Conservation (phyloP, 2,888 invertebrate genomes). For the Alcis repandata region DNA sequence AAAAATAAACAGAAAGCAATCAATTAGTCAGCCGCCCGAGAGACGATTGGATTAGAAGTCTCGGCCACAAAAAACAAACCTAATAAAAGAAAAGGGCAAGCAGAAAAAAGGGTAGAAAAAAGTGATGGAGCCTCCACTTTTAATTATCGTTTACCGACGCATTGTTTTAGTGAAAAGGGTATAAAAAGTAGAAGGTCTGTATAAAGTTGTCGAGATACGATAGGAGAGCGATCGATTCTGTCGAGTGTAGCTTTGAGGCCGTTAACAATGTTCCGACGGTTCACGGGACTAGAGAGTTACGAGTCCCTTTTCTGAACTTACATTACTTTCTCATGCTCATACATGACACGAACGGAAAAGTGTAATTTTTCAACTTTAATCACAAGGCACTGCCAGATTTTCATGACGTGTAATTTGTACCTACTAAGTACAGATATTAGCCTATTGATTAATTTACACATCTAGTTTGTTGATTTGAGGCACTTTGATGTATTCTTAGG, state of each 20-base stretch:
- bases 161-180: conserved; percentile 68
- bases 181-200: conserved; percentile 56
- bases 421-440: no score
- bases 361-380: no score
- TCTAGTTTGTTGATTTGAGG: no score
- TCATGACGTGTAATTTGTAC: no score
- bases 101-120: conserved; percentile 48
- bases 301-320: not conserved
- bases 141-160: conserved; percentile 79
- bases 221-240: conserved; percentile 44
- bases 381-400: no score
- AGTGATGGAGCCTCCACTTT: conserved; percentile 72
- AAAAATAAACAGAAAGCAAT: conserved; percentile 71
- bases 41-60: conserved; percentile 65
- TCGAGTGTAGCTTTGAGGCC: conserved; percentile 28
- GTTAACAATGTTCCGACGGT: conserved; percentile 27
- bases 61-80: conserved; percentile 56
- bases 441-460: no score
- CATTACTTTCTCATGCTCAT: no score
- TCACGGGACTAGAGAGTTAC: not conserved
- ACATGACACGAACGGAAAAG: not conserved
- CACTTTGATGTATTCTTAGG: no score
- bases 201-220: conserved; percentile 68
- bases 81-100: conserved; percentile 46
- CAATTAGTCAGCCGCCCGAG: conserved; percentile 75